Conservation (phyloP, 2,888 invertebrate species). For the Busseola fusca region DNA sequence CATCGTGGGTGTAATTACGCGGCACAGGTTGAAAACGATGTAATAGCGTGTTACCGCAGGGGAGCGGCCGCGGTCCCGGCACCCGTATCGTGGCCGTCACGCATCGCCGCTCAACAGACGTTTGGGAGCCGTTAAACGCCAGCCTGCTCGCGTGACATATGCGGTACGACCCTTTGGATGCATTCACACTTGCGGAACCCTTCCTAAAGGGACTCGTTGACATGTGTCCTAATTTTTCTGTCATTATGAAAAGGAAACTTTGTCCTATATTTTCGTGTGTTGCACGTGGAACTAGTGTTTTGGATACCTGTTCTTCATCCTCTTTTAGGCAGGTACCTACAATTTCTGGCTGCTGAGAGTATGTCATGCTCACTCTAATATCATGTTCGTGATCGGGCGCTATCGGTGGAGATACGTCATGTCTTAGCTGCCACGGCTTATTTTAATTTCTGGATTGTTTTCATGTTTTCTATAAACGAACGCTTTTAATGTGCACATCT, state of each 20-base stretch:
- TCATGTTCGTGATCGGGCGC: too few relatives aligned
- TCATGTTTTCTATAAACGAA: too few relatives aligned
- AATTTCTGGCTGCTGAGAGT: too few relatives aligned
- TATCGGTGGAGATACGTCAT: too few relatives aligned
- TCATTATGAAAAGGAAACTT: slow-evolving; percentile 17
- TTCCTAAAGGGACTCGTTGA: slow-evolving; percentile 25
- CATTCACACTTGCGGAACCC: slow-evolving; percentile 20
- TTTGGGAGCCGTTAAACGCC: slow-evolving; percentile 71
- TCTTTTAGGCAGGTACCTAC: background rate
- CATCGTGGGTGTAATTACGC: slow-evolving; percentile 51
- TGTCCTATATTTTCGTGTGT: slow-evolving; percentile 21
- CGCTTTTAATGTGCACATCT: too few relatives aligned
- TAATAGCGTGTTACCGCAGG: slow-evolving; percentile 65
- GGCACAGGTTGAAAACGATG: slow-evolving; percentile 65
- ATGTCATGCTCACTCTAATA: too few relatives aligned
- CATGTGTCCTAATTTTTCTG: slow-evolving; percentile 39
- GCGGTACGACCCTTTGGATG: slow-evolving; percentile 36
- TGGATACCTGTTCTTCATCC: slow-evolving; percentile 6
- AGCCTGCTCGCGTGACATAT: slow-evolving; percentile 68
- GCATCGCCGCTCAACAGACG: slow-evolving; percentile 65
- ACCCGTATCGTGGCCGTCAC: slow-evolving; percentile 60
- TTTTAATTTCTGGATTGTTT: too few relatives aligned
- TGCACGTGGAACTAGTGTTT: slow-evolving; percentile 29
- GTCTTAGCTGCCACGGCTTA: too few relatives aligned
- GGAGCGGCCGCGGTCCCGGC: slow-evolving; percentile 56